These are phyloP conservation scores for Drosophila chauvacae DNA, from an alignment of 1,140 invertebrate genomes.

Conservation along the genomic window DNA sequence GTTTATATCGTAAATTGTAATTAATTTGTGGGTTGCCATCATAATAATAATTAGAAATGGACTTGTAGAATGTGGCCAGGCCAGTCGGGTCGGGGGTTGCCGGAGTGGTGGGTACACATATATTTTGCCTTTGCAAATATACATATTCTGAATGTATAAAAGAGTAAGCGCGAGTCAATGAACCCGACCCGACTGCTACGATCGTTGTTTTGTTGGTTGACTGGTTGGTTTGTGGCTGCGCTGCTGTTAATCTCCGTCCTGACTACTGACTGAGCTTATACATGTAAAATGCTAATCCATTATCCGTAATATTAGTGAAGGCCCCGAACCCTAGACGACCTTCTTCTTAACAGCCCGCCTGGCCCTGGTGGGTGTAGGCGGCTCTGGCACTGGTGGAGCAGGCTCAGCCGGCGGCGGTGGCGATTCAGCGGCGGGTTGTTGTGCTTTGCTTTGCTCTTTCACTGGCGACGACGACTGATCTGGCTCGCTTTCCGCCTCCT, in stretches of 20 bases:
- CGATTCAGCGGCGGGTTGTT: constrained; percentile 3
- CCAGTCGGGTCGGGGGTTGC: constrained; percentile 5
- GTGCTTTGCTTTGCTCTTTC: constrained; percentile 1
- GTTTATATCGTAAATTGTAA: constrained; percentile 65
- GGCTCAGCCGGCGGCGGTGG: constrained; percentile 8
- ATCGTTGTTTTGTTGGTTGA: constrained; percentile 11
- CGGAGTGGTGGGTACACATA: constrained; percentile 25
- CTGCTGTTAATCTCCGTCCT: constrained; percentile 4
- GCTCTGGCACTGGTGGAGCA: not conserved
- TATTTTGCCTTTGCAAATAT: constrained; percentile 33
- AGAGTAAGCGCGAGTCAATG: constrained; percentile 16
- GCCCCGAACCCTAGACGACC: constrained; percentile 41
- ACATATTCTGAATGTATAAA: constrained; percentile 44
- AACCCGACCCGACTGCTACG: constrained; percentile 2
- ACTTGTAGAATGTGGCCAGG: constrained; percentile 51
- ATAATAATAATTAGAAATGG: constrained; percentile 59
- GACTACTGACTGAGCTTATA: constrained; percentile 65
- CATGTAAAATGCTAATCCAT: constrained; percentile 64
- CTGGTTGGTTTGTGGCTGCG: not conserved
- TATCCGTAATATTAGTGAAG: constrained; percentile 30
- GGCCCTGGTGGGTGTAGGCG: constrained; percentile 32
- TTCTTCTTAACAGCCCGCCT: constrained; percentile 59
- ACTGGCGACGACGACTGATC: not conserved
- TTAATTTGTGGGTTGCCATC: constrained; percentile 56
- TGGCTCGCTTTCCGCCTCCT: not conserved